Evolutionary conservation across 2,888 invertebrate genomes (phyloP), one percentile per base, ranked within the genome.

Genomic region (Harpagoxenus sublaevis): DNA sequence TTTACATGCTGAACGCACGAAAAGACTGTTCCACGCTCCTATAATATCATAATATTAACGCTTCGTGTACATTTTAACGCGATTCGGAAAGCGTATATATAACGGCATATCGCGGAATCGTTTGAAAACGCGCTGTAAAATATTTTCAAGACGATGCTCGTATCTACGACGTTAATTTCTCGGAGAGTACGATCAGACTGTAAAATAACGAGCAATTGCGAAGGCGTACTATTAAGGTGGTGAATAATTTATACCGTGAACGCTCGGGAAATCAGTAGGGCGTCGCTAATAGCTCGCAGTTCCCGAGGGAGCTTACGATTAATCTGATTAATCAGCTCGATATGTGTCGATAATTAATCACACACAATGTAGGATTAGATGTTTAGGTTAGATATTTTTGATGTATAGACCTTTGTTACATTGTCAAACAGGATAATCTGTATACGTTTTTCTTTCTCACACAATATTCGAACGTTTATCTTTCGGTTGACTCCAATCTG

Each of bases 1-100:
- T 81, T 81, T 81, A 81, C 79, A 81, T 81, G 70, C 60, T 70
- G 79, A 60, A 48, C 57, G 60, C 70, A 71, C 79, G 71, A 79
- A 79, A 81, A 81, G 79, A 48, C 71, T 60, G 45, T 39, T 60
- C 12, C 28, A 31, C 45, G 35, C 35, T 39, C 12, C 35, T n/a
- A 12, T 70, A 81, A 70, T 81, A 81, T 60, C 71, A 48, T 39
- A 70, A 81, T 71, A 71, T 81, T 71, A 71, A 81, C 60, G 28
- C 60, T 51, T 12, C 60, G 28, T 18, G 35, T 60, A 70, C 12
- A 60, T 63, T 42, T 65, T 39, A 60, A 60, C 42, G n/a, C 39
- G 57, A 78, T 48, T 60, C n/a, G 48, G 8, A 31, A 28, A 48
- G 12, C 3, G 18, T 28, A 48, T 23, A 28, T 45, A 28, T 45